Evolutionary conservation across 2,888 invertebrate species (phyloP).

Genomic region (Uropetala carovei): DNA sequence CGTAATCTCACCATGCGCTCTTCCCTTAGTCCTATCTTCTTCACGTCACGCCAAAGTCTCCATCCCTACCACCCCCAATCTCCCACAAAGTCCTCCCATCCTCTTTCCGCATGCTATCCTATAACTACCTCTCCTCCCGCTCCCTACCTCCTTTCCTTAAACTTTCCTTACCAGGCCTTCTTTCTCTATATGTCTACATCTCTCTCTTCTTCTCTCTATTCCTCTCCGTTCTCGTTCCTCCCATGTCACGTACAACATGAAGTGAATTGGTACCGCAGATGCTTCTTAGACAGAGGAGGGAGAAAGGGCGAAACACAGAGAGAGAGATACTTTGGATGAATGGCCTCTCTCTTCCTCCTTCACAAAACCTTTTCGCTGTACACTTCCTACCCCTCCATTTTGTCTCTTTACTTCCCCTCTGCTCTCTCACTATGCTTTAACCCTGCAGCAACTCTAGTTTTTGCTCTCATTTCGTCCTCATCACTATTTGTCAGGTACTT

Average conservation of each 20-base stretch:
- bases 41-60: slow-evolving; percentile 59
- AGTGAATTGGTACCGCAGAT: slow-evolving; percentile 47
- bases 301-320: not conserved
- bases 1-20: slow-evolving; percentile 54
- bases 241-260: slow-evolving; percentile 30
- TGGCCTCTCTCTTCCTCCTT: slow-evolving; percentile 1
- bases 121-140: not conserved
- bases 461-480: slow-evolving; percentile 27
- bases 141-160: not conserved
- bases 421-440: slow-evolving; percentile 10
- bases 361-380: slow-evolving; percentile 12
- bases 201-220: not conserved
- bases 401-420: not conserved
- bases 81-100: not conserved
- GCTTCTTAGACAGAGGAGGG: slow-evolving; percentile 41
- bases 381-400: not conserved
- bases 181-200: not conserved
- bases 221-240: not conserved
- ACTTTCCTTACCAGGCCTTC: no score
- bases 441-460: slow-evolving; percentile 35
- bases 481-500: slow-evolving; percentile 37
- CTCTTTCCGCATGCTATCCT: not conserved
- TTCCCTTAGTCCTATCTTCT: slow-evolving; percentile 62
- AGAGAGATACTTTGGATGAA: slow-evolving; percentile 23
- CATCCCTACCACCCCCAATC: slow-evolving; percentile 8